Evolutionary conservation across 23 tunicate genomes (phyloP).

Genomic region (Botrylloides violaceus): DNA sequence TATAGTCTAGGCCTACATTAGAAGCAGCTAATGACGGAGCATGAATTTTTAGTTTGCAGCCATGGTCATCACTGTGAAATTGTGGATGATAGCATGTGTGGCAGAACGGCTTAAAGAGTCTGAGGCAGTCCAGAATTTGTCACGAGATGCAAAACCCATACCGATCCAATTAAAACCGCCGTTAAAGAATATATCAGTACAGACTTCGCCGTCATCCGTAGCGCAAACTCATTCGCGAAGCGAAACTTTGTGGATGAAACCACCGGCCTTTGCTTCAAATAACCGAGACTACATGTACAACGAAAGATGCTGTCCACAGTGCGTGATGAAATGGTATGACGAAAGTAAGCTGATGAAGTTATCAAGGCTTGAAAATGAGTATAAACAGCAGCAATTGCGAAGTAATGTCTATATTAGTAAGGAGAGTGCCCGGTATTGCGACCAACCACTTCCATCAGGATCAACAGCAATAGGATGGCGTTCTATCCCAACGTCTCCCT

Average conservation of each 20-base stretch:
- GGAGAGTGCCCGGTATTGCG: background rate
- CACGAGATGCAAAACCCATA: background rate
- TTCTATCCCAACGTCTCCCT: background rate
- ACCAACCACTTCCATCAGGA: background rate
- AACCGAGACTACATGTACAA: background rate
- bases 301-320: background rate
- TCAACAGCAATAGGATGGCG: background rate
- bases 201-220: background rate
- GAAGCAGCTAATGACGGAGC: no score
- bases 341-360: background rate
- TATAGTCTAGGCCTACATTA: no score
- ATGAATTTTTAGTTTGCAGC: background rate
- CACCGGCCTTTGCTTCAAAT: background rate
- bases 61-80: slow-evolving; percentile 15
- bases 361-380: background rate
- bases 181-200: background rate
- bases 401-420: background rate
- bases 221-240: background rate
- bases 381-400: background rate
- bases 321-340: background rate
- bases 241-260: background rate
- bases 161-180: background rate
- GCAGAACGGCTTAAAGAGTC: background rate
- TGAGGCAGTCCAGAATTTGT: background rate
- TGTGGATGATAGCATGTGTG: slow-evolving; percentile 11